A percentile compares a stretch with the other conserved stretches of the same genome.
Evolutionary conservation across 2,888 invertebrate species (phyloP).

Genomic region (Galeruca laticollis): DNA sequence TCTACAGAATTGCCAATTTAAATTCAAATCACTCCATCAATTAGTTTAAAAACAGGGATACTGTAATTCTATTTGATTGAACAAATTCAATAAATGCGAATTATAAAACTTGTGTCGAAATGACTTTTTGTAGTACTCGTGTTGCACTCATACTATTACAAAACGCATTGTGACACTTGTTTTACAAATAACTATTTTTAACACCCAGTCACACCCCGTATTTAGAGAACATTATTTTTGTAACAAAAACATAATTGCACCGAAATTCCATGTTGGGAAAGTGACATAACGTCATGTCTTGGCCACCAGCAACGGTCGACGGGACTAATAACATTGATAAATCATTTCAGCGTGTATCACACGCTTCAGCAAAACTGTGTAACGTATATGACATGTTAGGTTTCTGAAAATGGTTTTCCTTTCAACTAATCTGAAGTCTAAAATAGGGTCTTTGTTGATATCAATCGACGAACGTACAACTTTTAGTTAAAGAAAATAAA

Average conservation of each 20-base stretch:
- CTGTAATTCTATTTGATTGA: no score
- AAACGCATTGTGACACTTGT: no score
- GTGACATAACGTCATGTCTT: slow-evolving; percentile 25
- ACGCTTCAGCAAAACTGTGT: slow-evolving; percentile 6
- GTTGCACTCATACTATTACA: no score
- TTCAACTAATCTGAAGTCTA: background rate
- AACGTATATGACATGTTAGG: slow-evolving; percentile 3
- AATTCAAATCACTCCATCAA: no score
- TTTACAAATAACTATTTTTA: background rate
- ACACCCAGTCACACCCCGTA: background rate
- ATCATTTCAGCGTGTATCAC: slow-evolving; percentile 23
- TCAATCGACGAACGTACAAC: background rate
- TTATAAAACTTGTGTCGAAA: no score
- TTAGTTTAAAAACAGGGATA: no score
- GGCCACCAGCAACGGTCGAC: slow-evolving; percentile 20
- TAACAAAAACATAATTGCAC: background rate
- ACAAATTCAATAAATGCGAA: no score
- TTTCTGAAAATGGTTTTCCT: slow-evolving; percentile 1
- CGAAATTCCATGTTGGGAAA: background rate
- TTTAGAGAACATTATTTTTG: background rate
- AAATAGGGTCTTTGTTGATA: slow-evolving; percentile 12
- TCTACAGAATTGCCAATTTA: no score
- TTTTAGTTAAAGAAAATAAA: slow-evolving; percentile 9
- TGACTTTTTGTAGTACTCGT: no score
- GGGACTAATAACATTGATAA: slow-evolving; percentile 30